These are phyloP conservation scores for Calidris pugnax DNA, from an alignment of 2,113 vertebrate species.

Conservation along the genomic window DNA sequence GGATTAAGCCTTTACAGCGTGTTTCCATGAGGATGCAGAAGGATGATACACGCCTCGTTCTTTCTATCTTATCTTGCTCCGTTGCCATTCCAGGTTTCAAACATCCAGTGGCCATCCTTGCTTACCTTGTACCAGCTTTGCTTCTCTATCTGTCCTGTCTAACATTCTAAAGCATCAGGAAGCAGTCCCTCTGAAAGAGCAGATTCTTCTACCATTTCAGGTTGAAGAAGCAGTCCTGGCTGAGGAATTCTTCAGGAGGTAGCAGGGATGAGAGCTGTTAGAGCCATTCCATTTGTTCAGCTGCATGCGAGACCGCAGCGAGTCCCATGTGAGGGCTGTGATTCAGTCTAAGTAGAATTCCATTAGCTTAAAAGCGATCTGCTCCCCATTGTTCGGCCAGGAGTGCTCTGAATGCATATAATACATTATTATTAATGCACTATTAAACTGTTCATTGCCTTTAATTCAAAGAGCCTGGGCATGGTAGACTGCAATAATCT, in stretches of 20 bases:
- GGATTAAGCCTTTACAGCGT: neutral
- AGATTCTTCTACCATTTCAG: neutral
- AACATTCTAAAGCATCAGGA: neutral
- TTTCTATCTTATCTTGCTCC: neutral
- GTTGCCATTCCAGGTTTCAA: neutral
- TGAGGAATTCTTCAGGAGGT: neutral
- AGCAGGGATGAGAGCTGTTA: neutral
- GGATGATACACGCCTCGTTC: neutral
- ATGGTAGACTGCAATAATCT: neutral
- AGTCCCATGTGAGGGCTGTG: neutral
- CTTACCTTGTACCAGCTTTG: neutral
- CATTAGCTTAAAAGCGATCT: neutral
- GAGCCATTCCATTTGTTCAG: neutral
- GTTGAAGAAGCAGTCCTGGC: neutral
- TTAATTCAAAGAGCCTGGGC: neutral
- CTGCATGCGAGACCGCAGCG: rapidly evolving
- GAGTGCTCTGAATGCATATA: neutral
- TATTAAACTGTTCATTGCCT: neutral
- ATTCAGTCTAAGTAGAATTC: neutral
- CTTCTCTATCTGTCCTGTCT: neutral
- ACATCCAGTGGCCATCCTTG: neutral
- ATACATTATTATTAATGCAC: neutral
- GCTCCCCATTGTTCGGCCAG: neutral
- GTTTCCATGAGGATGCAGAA: neutral
- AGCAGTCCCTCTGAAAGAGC: neutral